phyloP scores from a whole-genome alignment of 2,797 vertebrate species.

The Siniperca obscura region DNA sequence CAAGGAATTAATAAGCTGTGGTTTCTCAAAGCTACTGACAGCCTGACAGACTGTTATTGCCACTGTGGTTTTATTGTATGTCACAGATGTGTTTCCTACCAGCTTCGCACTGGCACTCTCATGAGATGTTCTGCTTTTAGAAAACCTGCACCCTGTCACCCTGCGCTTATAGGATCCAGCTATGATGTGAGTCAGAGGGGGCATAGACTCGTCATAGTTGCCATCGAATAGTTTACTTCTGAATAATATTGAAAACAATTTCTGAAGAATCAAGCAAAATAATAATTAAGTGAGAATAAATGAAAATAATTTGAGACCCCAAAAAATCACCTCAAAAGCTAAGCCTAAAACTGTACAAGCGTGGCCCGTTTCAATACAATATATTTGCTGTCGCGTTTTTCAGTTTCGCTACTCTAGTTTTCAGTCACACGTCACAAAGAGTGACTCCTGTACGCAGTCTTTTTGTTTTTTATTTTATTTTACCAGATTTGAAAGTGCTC shows the following conservation, averaged over 20 bases:
- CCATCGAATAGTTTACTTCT: neutral
- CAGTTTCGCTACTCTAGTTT: neutral
- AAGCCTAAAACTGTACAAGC: neutral
- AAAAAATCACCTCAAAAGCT: neutral
- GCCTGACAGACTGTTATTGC: slow-evolving; percentile 2
- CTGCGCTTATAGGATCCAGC: neutral
- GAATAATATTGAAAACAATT: neutral
- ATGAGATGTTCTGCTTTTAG: slow-evolving; percentile 24
- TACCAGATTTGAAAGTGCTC: neutral
- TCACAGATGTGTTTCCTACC: slow-evolving; percentile 10
- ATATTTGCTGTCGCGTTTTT: neutral
- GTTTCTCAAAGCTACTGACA: slow-evolving; percentile 22
- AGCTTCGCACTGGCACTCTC: neutral
- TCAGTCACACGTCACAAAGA: too few species aligned
- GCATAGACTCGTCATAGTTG: neutral
- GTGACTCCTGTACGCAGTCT: neutral
- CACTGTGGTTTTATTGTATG: slow-evolving; percentile 3
- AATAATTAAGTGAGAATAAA: neutral
- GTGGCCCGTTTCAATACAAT: too few species aligned
- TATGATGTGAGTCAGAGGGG: neutral
- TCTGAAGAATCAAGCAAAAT: neutral
- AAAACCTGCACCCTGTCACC: slow-evolving; percentile 3
- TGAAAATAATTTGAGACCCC: neutral
- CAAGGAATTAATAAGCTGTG: slow-evolving; percentile 13
- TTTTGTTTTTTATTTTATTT: neutral